phyloP scores from a whole-genome alignment of 2,888 invertebrate species.

The Lasioglossum oenotherae region DNA sequence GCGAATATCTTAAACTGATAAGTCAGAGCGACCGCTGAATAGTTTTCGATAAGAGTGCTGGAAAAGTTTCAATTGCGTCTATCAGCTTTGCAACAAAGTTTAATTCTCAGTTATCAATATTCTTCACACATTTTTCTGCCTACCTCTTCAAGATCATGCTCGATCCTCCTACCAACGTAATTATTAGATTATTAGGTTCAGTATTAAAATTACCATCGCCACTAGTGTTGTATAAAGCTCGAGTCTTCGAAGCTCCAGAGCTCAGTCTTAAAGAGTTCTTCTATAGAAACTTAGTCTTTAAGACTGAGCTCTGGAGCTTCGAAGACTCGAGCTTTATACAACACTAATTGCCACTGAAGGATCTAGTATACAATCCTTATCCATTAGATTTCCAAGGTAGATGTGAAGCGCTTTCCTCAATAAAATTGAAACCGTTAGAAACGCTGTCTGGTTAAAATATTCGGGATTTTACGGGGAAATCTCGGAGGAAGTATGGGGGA shows the following conservation, averaged over 20 bases:
- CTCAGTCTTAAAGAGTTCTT: too few relatives aligned
- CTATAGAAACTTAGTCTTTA: too few relatives aligned
- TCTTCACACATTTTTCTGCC: neutral
- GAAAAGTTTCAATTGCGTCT: neutral
- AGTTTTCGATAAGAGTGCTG: neutral
- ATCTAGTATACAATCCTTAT: neutral
- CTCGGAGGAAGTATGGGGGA: neutral
- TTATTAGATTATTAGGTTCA: neutral
- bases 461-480: neutral
- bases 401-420: neutral
- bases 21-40: neutral
- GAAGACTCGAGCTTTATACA: too few relatives aligned
- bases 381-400: neutral
- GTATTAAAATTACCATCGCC: neutral
- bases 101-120: neutral
- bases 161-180: neutral
- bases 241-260: too few relatives aligned
- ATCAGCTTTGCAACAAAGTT: neutral
- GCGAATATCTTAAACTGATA: neutral
- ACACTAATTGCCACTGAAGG: neutral
- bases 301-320: too few relatives aligned
- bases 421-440: neutral
- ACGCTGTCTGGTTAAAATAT: neutral
- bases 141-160: neutral
- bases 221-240: too few relatives aligned